Evolutionary conservation across 2,888 invertebrate species (phyloP).

Genomic region (Drosophila antonietae): DNA sequence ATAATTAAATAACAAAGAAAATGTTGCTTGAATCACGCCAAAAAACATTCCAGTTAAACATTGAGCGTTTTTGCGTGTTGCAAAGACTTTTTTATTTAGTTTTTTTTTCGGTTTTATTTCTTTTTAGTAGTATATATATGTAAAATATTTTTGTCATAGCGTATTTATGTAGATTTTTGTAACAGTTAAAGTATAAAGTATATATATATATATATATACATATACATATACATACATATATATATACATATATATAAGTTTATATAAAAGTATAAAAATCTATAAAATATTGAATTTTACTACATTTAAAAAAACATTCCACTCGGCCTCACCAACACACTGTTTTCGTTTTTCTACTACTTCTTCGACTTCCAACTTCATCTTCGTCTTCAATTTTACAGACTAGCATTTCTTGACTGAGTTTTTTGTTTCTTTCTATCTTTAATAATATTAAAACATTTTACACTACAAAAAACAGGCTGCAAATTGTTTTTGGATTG

Average conservation of each 20-base stretch:
- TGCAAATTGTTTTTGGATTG: slow-evolving; percentile 57
- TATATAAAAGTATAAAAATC: slow-evolving; percentile 82
- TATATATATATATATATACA: slow-evolving; percentile 43
- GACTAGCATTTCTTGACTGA: slow-evolving; percentile 63
- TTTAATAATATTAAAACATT: slow-evolving; percentile 65
- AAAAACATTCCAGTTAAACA: slow-evolving; percentile 70
- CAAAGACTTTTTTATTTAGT: slow-evolving; percentile 34
- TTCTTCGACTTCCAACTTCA: not conserved
- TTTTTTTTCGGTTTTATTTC: slow-evolving; percentile 1
- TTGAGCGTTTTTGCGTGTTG: slow-evolving; percentile 69
- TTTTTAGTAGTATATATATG: slow-evolving; percentile 34
- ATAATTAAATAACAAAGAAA: slow-evolving; percentile 63
- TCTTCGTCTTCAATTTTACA: slow-evolving; percentile 21
- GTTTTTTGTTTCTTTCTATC: slow-evolving; percentile 9
- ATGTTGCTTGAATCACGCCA: slow-evolving; percentile 61
- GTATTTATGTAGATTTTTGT: slow-evolving; percentile 61
- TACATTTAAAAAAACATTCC: slow-evolving; percentile 75
- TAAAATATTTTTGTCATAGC: slow-evolving; percentile 68
- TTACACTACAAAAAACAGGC: slow-evolving; percentile 71
- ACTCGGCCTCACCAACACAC: slow-evolving; percentile 35
- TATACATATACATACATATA: slow-evolving; percentile 7
- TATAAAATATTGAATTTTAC: slow-evolving; percentile 81
- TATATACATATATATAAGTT: slow-evolving; percentile 29
- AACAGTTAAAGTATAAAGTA: slow-evolving; percentile 80
- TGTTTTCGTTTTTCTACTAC: slow-evolving; percentile 7